These are phyloP conservation scores for Cisticola juncidis DNA, from an alignment of 2,113 vertebrate species.

Conservation along the genomic window DNA sequence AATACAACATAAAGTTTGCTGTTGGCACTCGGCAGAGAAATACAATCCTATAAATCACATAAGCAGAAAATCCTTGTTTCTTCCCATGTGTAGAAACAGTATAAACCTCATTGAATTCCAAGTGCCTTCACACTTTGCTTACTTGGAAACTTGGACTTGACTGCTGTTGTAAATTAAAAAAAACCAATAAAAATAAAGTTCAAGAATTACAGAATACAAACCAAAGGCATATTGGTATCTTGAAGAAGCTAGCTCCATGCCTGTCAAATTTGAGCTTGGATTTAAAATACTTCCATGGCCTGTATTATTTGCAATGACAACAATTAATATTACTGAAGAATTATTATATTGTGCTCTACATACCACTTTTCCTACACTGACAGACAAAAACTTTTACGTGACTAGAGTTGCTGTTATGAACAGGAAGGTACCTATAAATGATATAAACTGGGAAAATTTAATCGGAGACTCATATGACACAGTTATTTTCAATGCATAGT, in stretches of 20 bases:
- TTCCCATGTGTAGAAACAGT: neutral
- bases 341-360: neutral
- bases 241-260: neutral
- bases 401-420: neutral
- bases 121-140: neutral
- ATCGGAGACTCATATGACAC: neutral
- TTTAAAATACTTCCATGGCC: neutral
- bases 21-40: slow-evolving; percentile 9
- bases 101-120: neutral
- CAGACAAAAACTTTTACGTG: neutral
- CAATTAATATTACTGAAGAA: neutral
- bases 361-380: neutral
- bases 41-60: neutral
- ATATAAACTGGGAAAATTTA: slow-evolving; percentile 31
- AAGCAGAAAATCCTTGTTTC: neutral
- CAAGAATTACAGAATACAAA: neutral
- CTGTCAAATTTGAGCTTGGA: neutral
- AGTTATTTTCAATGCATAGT: slow-evolving; percentile 37
- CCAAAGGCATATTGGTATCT: neutral
- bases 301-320: neutral
- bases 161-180: neutral
- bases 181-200: neutral
- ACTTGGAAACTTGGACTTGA: neutral
- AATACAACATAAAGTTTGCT: neutral
- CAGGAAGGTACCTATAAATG: slow-evolving; percentile 8